phyloP scores from a whole-genome alignment of 2,888 invertebrate genomes.

The Aspidiotus destructor region DNA sequence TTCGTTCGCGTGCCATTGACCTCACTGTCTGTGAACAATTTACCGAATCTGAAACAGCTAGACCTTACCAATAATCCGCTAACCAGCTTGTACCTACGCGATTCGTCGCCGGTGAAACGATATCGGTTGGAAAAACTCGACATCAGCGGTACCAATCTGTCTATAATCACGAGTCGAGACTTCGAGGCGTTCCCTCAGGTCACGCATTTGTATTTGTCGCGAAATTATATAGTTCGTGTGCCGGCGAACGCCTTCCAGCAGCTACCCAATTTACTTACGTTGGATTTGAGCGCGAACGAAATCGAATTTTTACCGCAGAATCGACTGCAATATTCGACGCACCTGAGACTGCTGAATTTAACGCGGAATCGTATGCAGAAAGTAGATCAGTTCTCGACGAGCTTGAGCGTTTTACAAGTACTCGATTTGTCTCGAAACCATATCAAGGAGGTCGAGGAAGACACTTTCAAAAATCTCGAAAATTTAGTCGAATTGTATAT shows the following conservation, averaged over 20 bases:
- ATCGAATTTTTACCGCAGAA: conserved; percentile 74
- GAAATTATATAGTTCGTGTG: conserved; percentile 65
- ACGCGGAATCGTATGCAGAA: conserved; percentile 73
- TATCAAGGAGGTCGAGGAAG: conserved; percentile 63
- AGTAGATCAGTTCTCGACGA: conserved; percentile 68
- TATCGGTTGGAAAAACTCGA: conserved; percentile 51
- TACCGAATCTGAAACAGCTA: conserved; percentile 62
- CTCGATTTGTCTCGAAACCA: conserved; percentile 77
- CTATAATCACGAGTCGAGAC: conserved; percentile 71
- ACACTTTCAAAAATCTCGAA: conserved; percentile 64
- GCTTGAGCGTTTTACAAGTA: conserved; percentile 65
- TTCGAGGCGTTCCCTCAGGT: conserved; percentile 73
- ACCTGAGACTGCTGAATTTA: conserved; percentile 64
- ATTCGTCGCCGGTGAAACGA: conserved; percentile 13
- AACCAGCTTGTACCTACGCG: conserved; percentile 48
- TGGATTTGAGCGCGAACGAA: conserved; percentile 74
- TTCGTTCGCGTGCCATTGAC: conserved; percentile 69
- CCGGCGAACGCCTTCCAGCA: conserved; percentile 77
- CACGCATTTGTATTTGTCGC: conserved; percentile 61
- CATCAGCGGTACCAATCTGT: conserved; percentile 74
- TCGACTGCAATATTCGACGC: conserved; percentile 65
- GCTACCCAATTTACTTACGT: conserved; percentile 60
- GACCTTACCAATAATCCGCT: conserved; percentile 78
- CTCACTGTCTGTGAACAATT: conserved; percentile 54
- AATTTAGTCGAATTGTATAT: conserved; percentile 67